These are phyloP conservation scores for Chauna torquata DNA, from an alignment of 2,113 vertebrate genomes.

Conservation along the genomic window DNA sequence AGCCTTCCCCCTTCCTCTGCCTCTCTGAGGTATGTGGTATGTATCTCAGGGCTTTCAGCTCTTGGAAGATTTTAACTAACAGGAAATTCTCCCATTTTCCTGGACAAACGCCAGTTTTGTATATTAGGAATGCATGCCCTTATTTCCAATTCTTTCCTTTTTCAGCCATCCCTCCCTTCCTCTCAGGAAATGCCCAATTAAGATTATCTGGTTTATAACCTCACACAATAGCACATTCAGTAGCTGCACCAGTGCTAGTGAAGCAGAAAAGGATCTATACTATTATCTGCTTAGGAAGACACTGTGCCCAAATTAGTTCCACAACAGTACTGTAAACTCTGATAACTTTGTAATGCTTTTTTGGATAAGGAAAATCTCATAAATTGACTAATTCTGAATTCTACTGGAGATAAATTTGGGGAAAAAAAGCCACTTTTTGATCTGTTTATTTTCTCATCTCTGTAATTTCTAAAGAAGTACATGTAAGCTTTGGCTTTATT, in stretches of 20 bases:
- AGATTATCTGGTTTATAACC: slow-evolving; percentile 53
- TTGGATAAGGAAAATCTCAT: background rate
- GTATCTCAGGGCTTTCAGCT: background rate
- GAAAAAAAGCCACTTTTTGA: background rate
- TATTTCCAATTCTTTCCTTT: slow-evolving; percentile 34
- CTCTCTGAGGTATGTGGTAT: background rate
- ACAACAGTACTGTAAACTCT: background rate
- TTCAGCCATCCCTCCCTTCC: slow-evolving; percentile 18
- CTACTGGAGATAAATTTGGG: background rate
- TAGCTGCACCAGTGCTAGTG: background rate
- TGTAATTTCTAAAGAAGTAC: background rate
- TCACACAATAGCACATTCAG: slow-evolving; percentile 58
- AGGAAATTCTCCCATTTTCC: slow-evolving; percentile 49
- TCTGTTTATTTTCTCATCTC: background rate
- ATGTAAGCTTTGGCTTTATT: background rate
- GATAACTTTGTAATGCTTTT: background rate
- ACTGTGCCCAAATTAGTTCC: background rate
- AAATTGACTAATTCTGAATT: background rate
- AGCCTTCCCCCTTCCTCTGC: background rate
- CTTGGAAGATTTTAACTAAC: slow-evolving; percentile 34
- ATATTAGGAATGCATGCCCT: slow-evolving; percentile 21
- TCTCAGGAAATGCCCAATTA: slow-evolving; percentile 64
- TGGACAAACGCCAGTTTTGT: slow-evolving; percentile 17
- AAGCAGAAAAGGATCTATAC: slow-evolving; percentile 30
- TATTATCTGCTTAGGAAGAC: slow-evolving; percentile 1